Evolutionary conservation across 2,888 invertebrate species (phyloP), one percentile per base, ranked within the genome.

Genomic region (Hirtodrosophila cameraria): DNA sequence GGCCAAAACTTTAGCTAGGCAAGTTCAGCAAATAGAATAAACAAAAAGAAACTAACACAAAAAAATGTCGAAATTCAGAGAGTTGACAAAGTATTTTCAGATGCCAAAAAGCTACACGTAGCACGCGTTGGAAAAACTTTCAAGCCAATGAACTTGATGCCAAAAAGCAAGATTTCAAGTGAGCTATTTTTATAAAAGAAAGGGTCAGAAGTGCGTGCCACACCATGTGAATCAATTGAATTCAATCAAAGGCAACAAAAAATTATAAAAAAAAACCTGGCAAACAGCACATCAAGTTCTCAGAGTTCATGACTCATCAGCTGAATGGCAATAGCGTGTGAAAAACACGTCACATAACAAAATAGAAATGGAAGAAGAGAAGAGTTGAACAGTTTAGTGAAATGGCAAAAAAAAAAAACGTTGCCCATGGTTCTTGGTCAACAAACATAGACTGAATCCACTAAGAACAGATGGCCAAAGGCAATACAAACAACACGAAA

Each of bases 361-460:
- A 64, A 71, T 30, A 59, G 35, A 67, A 49, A 67, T 45, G 53
- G 52, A 18, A 15, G 35, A 39, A 27, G 30, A 15, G 27, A 62
- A 58, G 41, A 16, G 35, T 16, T 53, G 52, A 27, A 28, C 6
- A 33, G 45, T 25, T 46, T 50, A 53, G 68, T 71, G 70, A 71
- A 68, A 73, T 68, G 74, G 70, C 74, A 73, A 68, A 73, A 71
- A 54, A 52, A 73, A 68, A 73, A 71, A 54, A 52, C 20, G 46
- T 42, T 58, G 18, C 39, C 41, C 68, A 38, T 42, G 39, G 25
- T 52, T n/a, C 62, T 62, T 54, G 57, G 57, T 46, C 73, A 62
- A 33, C 59, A 55, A 35, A 39, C 48, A 38, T 7, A 13, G 13
- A 48, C 57, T 25, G 11, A 46, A 7, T 18, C 39, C n/a, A 48